Conservation (phyloP, 2,888 invertebrate species). For the Hecatera dysodea region DNA sequence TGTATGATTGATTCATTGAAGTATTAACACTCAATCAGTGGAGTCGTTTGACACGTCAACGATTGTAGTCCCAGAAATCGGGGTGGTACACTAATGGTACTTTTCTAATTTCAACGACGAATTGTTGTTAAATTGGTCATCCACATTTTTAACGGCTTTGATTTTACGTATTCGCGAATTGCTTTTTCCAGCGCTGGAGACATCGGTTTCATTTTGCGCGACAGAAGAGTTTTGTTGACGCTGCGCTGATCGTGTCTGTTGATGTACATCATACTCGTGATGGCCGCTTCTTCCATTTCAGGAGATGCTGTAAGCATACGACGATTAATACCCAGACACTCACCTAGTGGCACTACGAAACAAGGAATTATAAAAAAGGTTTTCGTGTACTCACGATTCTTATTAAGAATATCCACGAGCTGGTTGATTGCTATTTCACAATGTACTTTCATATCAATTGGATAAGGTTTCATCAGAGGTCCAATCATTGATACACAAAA, state of each 20-base stretch:
- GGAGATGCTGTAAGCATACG: constrained; percentile 73
- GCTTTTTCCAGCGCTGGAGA: constrained; percentile 76
- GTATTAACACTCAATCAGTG: not conserved
- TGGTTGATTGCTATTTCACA: constrained; percentile 82
- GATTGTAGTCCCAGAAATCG: not conserved
- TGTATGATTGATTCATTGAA: not conserved
- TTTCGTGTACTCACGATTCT: constrained; percentile 78
- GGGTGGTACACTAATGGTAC: not conserved
- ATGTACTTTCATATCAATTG: constrained; percentile 84
- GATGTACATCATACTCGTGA: constrained; percentile 81
- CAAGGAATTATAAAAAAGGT: not conserved
- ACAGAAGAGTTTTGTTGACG: constrained; percentile 75
- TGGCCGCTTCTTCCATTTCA: constrained; percentile 81
- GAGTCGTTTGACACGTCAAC: not conserved
- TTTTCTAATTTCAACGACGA: not conserved
- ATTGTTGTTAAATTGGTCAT: constrained; percentile 71
- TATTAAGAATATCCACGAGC: constrained; percentile 77
- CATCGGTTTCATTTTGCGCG: constrained; percentile 76
- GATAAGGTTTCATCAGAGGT: constrained; percentile 84
- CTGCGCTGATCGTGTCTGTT: constrained; percentile 76
- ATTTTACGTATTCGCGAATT: constrained; percentile 76
- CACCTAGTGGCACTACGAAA: not conserved
- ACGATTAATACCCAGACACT: not conserved
- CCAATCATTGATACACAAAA: constrained; percentile 84
- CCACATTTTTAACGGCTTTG: constrained; percentile 79